These are phyloP conservation scores for Huso huso DNA, from an alignment of 2,797 vertebrate genomes.

Conservation along the genomic window DNA sequence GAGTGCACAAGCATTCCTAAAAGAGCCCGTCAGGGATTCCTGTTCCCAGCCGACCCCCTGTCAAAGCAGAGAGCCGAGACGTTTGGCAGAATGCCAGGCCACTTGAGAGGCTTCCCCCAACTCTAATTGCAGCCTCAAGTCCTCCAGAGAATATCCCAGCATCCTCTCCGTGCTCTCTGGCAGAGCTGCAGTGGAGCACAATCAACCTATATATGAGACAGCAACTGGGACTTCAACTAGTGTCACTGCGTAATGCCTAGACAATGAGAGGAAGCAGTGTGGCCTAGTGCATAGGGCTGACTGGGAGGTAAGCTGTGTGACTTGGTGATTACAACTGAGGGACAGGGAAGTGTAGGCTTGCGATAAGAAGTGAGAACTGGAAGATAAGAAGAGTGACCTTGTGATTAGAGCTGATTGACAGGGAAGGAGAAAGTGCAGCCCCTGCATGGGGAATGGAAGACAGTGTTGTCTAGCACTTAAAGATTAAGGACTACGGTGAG, in stretches of 20 bases:
- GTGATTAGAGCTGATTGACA: too few species aligned
- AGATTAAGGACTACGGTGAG: too few species aligned
- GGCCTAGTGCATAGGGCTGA: too few species aligned
- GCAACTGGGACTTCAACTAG: not conserved
- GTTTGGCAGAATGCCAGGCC: constrained; percentile 23
- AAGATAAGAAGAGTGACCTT: too few species aligned
- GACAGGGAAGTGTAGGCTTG: not conserved
- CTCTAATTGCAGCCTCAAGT: not conserved
- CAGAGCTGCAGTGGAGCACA: not conserved
- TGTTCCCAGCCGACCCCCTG: constrained; percentile 21
- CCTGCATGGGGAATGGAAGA: too few species aligned
- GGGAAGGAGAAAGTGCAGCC: too few species aligned
- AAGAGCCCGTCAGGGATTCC: constrained; percentile 29
- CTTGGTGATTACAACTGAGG: not conserved
- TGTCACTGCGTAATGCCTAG: not conserved
- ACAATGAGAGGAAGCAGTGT: too few species aligned
- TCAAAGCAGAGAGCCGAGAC: constrained; percentile 26
- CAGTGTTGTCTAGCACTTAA: too few species aligned
- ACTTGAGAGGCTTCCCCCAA: not conserved
- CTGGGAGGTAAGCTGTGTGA: too few species aligned
- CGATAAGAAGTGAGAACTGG: not conserved
- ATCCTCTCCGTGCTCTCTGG: not conserved
- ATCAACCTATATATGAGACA: not conserved
- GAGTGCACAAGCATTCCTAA: too few species aligned
- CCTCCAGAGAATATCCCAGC: not conserved